Percentiles rank a stretch among this genome's conserved stretches.
Evolutionary conservation across 2,113 vertebrate species (phyloP).

Genomic region (Corvus cornix): DNA sequence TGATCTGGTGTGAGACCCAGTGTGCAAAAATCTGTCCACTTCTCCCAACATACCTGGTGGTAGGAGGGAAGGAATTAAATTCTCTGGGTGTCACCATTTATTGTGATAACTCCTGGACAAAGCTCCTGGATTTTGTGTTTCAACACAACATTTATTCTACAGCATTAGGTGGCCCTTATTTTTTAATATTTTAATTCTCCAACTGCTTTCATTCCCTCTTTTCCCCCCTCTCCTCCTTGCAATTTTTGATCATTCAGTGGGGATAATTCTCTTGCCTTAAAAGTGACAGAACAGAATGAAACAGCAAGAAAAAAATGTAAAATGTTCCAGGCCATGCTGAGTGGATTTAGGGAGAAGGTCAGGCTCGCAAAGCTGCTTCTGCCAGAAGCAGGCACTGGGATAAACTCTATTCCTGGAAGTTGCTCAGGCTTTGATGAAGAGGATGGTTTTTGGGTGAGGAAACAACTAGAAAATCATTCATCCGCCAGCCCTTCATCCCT

Average conservation of each 20-base stretch:
- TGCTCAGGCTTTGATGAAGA: background rate
- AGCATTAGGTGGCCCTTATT: background rate
- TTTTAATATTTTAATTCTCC: background rate
- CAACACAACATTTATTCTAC: background rate
- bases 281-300: background rate
- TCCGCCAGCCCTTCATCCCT: background rate
- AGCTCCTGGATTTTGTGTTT: background rate
- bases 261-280: background rate
- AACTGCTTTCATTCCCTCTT: background rate
- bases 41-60: background rate
- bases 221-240: rapidly evolving
- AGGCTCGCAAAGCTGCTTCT: background rate
- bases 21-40: background rate
- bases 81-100: rapidly evolving
- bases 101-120: background rate
- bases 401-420: background rate
- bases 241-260: background rate
- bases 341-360: background rate
- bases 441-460: background rate
- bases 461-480: background rate
- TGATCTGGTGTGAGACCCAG: rapidly evolving
- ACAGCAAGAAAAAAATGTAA: background rate
- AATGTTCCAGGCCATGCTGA: background rate
- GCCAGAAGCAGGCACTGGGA: background rate
- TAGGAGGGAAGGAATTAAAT: background rate